Evolutionary conservation across 2,113 vertebrate species (phyloP), one percentile per base, ranked within the genome.

Genomic region (Thalassoma bifasciatum): DNA sequence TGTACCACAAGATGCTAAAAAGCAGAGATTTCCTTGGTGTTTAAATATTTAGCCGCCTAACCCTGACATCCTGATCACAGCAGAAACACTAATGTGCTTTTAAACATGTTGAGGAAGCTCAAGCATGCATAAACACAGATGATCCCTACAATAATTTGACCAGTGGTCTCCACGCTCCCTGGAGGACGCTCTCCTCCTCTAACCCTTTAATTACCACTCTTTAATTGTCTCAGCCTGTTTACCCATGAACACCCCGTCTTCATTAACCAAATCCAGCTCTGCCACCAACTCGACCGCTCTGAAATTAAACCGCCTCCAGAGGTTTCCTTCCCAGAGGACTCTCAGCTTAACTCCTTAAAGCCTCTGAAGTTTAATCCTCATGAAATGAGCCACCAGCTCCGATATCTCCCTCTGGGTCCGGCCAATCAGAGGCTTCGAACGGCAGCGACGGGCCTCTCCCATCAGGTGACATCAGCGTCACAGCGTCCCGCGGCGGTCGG

Each of bases 381-480:
- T 54, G 61, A 75, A 89, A 88, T 75, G 77, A 88, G 66, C 79
- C 42, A 65, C 34, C n/a, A 52, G 65, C 57, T 59, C 37, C 12
- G 21, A 51, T 72, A 70, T 64, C 51, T 51, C 63, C 64, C 52
- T 24, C 65, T 4, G 64, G 66, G 37, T 26, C 72, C 72, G 57
- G 50, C 54, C 68, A 51, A 44, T 60, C 12, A 1, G 68, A 62
- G 0, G 65, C 65, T 21, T 14, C 3, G 6, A 7, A 11, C 9
- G 21, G 64, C 14, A 5, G 12, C 14, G 26, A 17, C 61, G 21
- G 12, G 67, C 67, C 68, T 70, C 77, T 51, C 30, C 75, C 72
- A 51, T 88, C 84, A 75, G 75, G 73, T 81, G 87, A 78, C 76
- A 88, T 87, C 84, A 88, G 71, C 80, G 49, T 84, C 80, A 79